Base-by-base conservation (phyloP, 1,140 invertebrate species). In the Bombus pyrosoma region DNA sequence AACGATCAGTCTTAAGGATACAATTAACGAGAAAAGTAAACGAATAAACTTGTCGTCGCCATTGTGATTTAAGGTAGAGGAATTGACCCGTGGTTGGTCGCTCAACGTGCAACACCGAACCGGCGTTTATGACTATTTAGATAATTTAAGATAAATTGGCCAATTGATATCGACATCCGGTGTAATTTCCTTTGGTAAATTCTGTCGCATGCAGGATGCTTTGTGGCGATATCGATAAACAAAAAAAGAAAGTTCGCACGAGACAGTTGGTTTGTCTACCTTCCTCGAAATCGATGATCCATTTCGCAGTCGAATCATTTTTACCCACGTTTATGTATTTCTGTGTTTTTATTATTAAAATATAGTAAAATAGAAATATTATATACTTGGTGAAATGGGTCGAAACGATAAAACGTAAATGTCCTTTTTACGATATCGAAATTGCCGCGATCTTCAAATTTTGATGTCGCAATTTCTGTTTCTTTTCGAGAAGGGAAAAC, bases 21-120 rank as follows among this genome's bases (percentile, higher is more conserved):
- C 82, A 81, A 87, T 81, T 87, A 83, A 83, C 62, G 85, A 90
- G 62, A 57, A 77, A 87, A 89, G 68, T 83, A 91, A 91, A 86
- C 73, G 91, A 88, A 87, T 91, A 90, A 92, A 91, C 78, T 91
- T 93, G 91, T 93, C 91, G 91, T 91, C 90, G 87, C 91, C 88
- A 88, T 90, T 93, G 93, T 92, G 91, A 93, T 93, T 92, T 92
- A 90, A 91, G 86, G 88, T 90, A 92, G 81, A 88, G 81, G 62
- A 90, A 66, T 72, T 83, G 72, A 68, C 71, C 85, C 81, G 59
- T 57, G 64, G 34, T n/a, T 73, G 69, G 64, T 87, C 80, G 39
- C 81, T 83, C 72, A 73, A 87, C 39, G 39, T 90, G 88, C 89
- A 91, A 77, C 77, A 86, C 84, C 62, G 81, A 86, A 91, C 68